These are phyloP conservation scores for Harpagus bidentatus DNA, from an alignment of 2,113 vertebrate genomes.

Conservation along the genomic window DNA sequence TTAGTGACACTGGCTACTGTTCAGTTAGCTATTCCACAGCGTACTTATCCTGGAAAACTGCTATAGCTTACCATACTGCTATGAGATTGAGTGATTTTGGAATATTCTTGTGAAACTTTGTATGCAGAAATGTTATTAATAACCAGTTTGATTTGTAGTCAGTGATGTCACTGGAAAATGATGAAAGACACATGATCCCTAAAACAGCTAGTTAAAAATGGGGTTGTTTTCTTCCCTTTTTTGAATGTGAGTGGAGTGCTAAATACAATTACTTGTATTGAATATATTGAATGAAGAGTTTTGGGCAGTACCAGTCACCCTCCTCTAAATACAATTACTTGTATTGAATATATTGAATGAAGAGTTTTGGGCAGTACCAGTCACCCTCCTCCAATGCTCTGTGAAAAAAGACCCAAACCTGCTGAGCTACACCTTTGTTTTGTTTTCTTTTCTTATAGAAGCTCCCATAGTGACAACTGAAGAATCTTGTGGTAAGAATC, in stretches of 20 bases:
- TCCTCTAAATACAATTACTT: neutral
- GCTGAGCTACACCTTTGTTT: neutral
- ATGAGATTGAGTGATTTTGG: neutral
- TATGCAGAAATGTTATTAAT: neutral
- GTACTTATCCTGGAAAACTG: neutral
- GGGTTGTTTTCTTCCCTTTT: neutral
- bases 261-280: neutral
- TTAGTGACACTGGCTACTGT: neutral
- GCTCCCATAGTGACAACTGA: neutral
- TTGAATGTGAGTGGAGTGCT: neutral
- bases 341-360: neutral
- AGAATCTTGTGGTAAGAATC: slow-evolving; percentile 19
- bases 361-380: neutral
- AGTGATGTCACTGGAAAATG: neutral
- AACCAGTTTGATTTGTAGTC: neutral
- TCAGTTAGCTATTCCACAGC: neutral
- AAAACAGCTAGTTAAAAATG: neutral
- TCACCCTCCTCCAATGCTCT: neutral
- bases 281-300: neutral
- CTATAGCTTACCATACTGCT: neutral
- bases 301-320: neutral
- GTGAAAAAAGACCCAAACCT: neutral
- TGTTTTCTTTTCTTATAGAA: slow-evolving; percentile 4
- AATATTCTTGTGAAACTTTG: neutral
- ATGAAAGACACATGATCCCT: neutral